Evolutionary conservation across 1,140 invertebrate genomes (phyloP), one percentile per base, ranked within the genome.

Genomic region (Eupristina koningsbergeri): DNA sequence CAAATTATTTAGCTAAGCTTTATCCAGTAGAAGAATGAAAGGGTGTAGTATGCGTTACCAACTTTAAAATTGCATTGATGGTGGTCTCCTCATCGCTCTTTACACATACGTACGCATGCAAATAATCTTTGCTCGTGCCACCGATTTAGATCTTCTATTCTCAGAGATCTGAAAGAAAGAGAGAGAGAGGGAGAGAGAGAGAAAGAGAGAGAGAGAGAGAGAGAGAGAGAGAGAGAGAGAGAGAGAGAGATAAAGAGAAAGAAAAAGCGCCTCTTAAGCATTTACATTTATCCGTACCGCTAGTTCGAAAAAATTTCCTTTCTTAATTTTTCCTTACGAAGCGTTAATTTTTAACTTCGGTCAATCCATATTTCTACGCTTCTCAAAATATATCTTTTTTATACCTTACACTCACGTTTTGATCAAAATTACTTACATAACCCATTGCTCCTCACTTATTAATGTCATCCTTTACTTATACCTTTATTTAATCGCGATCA

Each of bases 1-100:
- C 41, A 45, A 13, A 13, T 45, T 45, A 45, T 13, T 45, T 13
- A 13, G 41, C 9, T 15, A 9, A 58, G 26, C 53, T 58, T 26
- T 58, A 6, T 1, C 53, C 22, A 58, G 6, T 13, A 45, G 41
- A 45, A 6, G 13, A 45, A 45, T 45, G 41, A 45, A 26, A 67
- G 17, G 31, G n/a, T n/a, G n/a, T n/a, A n/a, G n/a, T n/a, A n/a
- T n/a, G n/a, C n/a, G n/a, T n/a, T n/a, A n/a, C 91, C 92, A 91
- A 88, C 91, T 91, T 91, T 90, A 92, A 92, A 92, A 92, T 92
- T 92, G 90, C 91, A 91, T 92, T 91, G 91, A 89, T 85, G 92
- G 92, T 92, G 92, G 92, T 92, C 92, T 87, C 88, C 53, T 2
- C 74, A 3, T 22, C 87, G 84, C 80, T 86, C 80, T 81, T 86